Percentiles rank a stretch among this genome's conserved stretches.
These are phyloP conservation scores for Dermolepida albohirtum DNA, from an alignment of 2,888 invertebrate genomes.

Conservation along the genomic window DNA sequence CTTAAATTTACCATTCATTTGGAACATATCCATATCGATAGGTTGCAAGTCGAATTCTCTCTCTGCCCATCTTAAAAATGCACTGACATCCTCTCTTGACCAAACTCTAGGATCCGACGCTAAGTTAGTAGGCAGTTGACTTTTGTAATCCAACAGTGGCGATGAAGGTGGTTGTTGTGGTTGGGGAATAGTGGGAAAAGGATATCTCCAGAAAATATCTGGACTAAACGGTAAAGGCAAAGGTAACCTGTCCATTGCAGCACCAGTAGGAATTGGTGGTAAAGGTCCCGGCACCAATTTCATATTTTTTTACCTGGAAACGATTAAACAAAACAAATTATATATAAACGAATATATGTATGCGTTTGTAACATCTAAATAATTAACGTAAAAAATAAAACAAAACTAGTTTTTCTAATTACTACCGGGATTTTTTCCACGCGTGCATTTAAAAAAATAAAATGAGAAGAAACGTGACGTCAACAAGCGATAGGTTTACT, in stretches of 20 bases:
- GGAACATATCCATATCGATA: slow-evolving; percentile 93
- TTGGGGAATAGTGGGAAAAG: slow-evolving; percentile 77
- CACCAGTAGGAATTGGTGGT: slow-evolving; percentile 62
- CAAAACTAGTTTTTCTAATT: slow-evolving; percentile 32
- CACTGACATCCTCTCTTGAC: slow-evolving; percentile 89
- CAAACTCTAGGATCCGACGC: slow-evolving; percentile 91
- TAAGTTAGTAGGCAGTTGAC: slow-evolving; percentile 84
- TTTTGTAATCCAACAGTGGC: slow-evolving; percentile 86
- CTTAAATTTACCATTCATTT: slow-evolving; percentile 85
- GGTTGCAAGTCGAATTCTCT: slow-evolving; percentile 91
- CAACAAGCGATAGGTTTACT: slow-evolving; percentile 33
- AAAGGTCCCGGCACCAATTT: slow-evolving; percentile 68
- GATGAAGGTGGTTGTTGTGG: slow-evolving; percentile 73
- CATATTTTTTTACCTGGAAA: slow-evolving; percentile 61
- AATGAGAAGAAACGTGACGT: slow-evolving; percentile 19
- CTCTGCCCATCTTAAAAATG: slow-evolving; percentile 92
- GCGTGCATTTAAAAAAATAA: slow-evolving; percentile 17
- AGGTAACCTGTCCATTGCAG: slow-evolving; percentile 80
- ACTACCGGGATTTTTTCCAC: slow-evolving; percentile 40
- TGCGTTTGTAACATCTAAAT: no score
- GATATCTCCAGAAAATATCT: slow-evolving; percentile 90
- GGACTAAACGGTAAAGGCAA: slow-evolving; percentile 83
- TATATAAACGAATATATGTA: no score
- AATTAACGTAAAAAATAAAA: slow-evolving; percentile 25
- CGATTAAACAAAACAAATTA: slow-evolving; percentile 16